Evolutionary conservation across 1,140 invertebrate species (phyloP).

Genomic region (Teleogryllus occipitalis): DNA sequence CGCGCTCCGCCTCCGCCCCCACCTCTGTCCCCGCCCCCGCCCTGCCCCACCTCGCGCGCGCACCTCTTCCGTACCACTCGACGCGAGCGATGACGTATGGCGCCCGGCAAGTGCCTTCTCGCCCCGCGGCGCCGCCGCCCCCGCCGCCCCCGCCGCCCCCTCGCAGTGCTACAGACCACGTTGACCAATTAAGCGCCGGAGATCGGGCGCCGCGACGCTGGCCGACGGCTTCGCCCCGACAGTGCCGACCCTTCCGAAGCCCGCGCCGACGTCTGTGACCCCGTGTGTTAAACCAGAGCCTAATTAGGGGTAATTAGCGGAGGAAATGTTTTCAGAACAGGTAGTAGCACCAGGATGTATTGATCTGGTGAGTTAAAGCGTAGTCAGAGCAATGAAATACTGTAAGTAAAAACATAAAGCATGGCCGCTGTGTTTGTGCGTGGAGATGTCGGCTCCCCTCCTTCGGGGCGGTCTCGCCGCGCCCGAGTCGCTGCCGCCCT

Average conservation of each 20-base stretch:
- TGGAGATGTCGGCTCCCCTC: neutral
- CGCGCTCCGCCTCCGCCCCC: no score
- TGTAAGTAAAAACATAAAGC: conserved; percentile 5
- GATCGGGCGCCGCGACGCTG: neutral
- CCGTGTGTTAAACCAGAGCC: neutral
- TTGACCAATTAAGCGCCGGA: neutral
- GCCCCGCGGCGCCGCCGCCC: no score
- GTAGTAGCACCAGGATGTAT: conserved; percentile 1
- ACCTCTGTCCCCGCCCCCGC: no score
- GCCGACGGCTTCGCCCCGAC: neutral
- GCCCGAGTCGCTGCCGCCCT: no score
- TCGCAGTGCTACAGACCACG: no score
- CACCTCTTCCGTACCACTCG: neutral
- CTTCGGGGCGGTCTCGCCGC: neutral
- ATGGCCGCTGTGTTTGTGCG: neutral
- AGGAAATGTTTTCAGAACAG: neutral
- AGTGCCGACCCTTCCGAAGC: neutral
- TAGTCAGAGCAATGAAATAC: conserved; percentile 1
- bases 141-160: no score
- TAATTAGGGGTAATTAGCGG: neutral
- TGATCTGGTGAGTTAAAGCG: neutral
- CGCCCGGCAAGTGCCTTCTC: no score
- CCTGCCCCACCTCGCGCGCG: neutral
- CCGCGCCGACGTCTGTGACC: neutral
- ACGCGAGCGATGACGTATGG: neutral